Conservation (phyloP, 2,797 vertebrate species). For the Echiichthys vipera region DNA sequence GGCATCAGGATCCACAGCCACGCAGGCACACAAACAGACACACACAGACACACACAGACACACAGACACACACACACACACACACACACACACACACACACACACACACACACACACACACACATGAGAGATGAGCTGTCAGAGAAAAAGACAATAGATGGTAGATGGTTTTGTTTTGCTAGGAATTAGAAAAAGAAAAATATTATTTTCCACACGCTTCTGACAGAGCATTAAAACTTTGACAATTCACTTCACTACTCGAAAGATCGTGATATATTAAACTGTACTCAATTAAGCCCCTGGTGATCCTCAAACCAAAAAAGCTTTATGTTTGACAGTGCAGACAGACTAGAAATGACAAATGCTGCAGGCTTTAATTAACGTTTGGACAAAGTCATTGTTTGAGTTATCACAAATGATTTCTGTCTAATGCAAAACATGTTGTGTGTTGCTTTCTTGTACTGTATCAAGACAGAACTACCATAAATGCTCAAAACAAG, state of each 20-base stretch:
- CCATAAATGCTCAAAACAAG: slow-evolving; percentile 8
- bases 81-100: too few relatives aligned
- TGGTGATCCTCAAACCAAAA: slow-evolving; percentile 32
- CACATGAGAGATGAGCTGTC: slow-evolving; percentile 30
- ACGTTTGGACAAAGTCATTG: slow-evolving; percentile 25
- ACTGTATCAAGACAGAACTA: slow-evolving; percentile 18
- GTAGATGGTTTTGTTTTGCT: slow-evolving; percentile 12
- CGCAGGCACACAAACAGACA: too few relatives aligned
- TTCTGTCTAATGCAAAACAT: slow-evolving; percentile 11
- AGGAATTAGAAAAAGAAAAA: too few relatives aligned
- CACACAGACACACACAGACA: too few relatives aligned
- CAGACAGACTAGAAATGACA: slow-evolving; percentile 18
- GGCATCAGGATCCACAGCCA: slow-evolving; percentile 45
- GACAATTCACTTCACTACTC: slow-evolving; percentile 19
- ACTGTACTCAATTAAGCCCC: slow-evolving; percentile 13
- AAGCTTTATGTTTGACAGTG: slow-evolving; percentile 6
- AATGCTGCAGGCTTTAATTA: slow-evolving; percentile 22
- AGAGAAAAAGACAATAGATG: not conserved
- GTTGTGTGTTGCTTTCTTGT: slow-evolving; percentile 4
- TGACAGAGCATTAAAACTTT: slow-evolving; percentile 22
- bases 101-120: too few relatives aligned
- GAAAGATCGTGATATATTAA: slow-evolving; percentile 31
- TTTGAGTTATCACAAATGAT: slow-evolving; percentile 19
- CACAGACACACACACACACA: too few relatives aligned
- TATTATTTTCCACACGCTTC: slow-evolving; percentile 21